Percentiles rank a stretch among this genome's conserved stretches.
phyloP scores from a whole-genome alignment of 2,888 invertebrate species.

The Operophtera brumata region DNA sequence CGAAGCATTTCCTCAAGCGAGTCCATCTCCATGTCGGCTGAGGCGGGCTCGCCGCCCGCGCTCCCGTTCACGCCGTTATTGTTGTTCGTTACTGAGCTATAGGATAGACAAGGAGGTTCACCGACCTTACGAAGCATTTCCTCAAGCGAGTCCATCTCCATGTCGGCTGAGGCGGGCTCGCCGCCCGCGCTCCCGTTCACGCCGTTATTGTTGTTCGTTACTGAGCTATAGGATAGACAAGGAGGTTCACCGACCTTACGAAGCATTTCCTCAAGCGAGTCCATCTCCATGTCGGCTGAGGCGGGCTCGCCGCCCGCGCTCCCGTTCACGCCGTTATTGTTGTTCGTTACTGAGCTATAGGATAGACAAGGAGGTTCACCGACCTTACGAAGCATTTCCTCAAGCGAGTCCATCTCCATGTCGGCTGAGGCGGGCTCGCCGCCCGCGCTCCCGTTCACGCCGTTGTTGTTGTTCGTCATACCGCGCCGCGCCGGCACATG shows the following conservation, averaged over 20 bases:
- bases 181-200: slow-evolving; percentile 81
- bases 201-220: slow-evolving; percentile 84
- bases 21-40: slow-evolving; percentile 88
- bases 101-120: no score
- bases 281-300: slow-evolving; percentile 87
- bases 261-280: slow-evolving; percentile 89
- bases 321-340: slow-evolving; percentile 82
- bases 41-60: slow-evolving; percentile 82
- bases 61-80: slow-evolving; percentile 82
- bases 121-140: slow-evolving; percentile 90
- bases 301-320: slow-evolving; percentile 82
- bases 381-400: slow-evolving; percentile 90
- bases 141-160: slow-evolving; percentile 89
- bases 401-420: slow-evolving; percentile 89
- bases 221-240: no score
- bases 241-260: slow-evolving; percentile 84
- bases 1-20: slow-evolving; percentile 89
- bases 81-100: slow-evolving; percentile 83
- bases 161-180: slow-evolving; percentile 83
- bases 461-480: slow-evolving; percentile 84
- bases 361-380: no score
- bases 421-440: slow-evolving; percentile 83
- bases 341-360: no score
- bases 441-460: slow-evolving; percentile 80
- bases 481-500: slow-evolving; percentile 52